Percentiles rank a stretch among this genome's conserved stretches.
These are phyloP conservation scores for Ailurus styani DNA, from an alignment of 2,113 vertebrate species.

Conservation along the genomic window DNA sequence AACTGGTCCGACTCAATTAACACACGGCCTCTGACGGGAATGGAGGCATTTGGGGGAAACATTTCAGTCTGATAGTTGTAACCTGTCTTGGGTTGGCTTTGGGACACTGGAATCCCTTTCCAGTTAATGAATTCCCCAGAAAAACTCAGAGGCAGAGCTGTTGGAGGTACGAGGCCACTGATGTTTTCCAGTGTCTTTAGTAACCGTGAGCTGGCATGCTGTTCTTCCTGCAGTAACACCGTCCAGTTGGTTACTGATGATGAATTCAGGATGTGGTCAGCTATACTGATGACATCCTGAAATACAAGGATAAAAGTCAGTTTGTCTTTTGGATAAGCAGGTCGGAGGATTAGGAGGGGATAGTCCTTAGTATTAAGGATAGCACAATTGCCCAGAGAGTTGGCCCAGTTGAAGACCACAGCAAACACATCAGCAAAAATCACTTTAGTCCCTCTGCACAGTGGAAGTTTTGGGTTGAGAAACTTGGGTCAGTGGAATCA, in stretches of 20 bases:
- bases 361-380: not conserved
- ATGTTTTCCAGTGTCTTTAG: conserved; percentile 61
- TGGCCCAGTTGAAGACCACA: not conserved
- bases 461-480: not conserved
- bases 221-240: conserved; percentile 19
- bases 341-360: not conserved
- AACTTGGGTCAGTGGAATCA: not conserved
- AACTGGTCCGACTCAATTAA: conserved; percentile 60
- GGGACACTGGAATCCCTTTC: conserved; percentile 66
- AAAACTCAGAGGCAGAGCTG: conserved; percentile 57
- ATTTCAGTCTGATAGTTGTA: conserved; percentile 75
- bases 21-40: not conserved
- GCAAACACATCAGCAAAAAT: not conserved
- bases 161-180: conserved; percentile 42
- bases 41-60: not conserved
- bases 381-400: not conserved
- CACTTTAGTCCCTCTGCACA: not conserved
- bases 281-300: conserved; percentile 61
- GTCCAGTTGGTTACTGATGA: conserved; percentile 59
- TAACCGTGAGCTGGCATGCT: conserved; percentile 24
- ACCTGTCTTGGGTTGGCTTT: conserved; percentile 11
- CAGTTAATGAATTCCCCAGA: conserved; percentile 75
- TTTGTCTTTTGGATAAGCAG: conserved; percentile 11
- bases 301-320: conserved; percentile 14
- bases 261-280: conserved; percentile 54